Evolutionary conservation across 1,140 invertebrate species (phyloP).

Genomic region (Aphelinus atriplicis): DNA sequence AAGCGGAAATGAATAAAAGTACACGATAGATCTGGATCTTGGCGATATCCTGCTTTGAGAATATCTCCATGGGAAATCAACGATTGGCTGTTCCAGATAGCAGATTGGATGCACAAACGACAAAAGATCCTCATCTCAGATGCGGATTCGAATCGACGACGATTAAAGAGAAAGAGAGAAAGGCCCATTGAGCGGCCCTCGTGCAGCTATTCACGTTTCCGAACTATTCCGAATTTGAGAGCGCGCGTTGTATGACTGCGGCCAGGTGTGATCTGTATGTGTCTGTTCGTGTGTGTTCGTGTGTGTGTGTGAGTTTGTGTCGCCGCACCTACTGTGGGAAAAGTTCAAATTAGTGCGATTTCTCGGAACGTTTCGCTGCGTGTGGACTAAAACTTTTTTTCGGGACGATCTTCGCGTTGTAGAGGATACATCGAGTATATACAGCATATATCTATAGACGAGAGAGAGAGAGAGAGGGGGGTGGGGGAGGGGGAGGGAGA

Average conservation of each 20-base stretch:
- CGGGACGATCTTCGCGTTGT: constrained; percentile 3
- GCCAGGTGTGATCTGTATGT: too few relatives aligned
- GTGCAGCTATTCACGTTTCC: background rate
- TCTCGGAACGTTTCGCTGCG: constrained; percentile 8
- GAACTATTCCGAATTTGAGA: background rate
- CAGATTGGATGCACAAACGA: too few relatives aligned
- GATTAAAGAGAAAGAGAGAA: too few relatives aligned
- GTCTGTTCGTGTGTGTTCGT: too few relatives aligned
- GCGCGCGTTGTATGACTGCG: too few relatives aligned
- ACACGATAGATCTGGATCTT: too few relatives aligned
- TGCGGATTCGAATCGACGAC: too few relatives aligned
- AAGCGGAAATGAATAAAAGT: too few relatives aligned
- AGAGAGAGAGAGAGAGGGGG: background rate
- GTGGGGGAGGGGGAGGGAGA: background rate
- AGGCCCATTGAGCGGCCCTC: background rate
- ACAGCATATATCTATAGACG: background rate
- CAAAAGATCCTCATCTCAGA: too few relatives aligned
- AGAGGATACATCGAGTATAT: constrained; percentile 8
- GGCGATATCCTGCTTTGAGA: too few relatives aligned
- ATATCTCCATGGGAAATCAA: too few relatives aligned
- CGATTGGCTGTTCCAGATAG: too few relatives aligned
- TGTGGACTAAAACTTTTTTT: constrained; percentile 10
- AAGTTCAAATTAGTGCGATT: constrained; percentile 38
- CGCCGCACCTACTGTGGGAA: constrained; percentile 23
- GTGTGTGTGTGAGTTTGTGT: constrained; percentile 10